phyloP scores from a whole-genome alignment of 2,888 invertebrate genomes.

The Melinaea marsaeus region DNA sequence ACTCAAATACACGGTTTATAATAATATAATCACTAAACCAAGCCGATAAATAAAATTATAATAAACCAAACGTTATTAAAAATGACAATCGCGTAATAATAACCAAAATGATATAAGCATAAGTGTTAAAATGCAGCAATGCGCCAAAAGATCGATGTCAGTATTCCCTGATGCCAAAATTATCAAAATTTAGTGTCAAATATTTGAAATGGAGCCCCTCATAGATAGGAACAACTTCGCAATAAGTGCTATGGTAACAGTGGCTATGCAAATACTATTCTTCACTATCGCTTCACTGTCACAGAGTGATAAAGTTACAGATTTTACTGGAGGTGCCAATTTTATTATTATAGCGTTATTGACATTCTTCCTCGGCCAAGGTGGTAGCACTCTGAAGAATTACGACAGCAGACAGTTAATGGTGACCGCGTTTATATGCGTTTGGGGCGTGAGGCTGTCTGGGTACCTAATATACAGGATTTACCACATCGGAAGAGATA shows the following conservation, averaged over 20 bases:
- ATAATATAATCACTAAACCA: conserved; percentile 23
- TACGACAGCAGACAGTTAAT: conserved; percentile 94
- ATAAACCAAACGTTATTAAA: conserved; percentile 26
- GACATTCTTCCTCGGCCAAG: conserved; percentile 91
- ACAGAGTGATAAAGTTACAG: conserved; percentile 93
- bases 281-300: conserved; percentile 91
- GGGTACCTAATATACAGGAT: conserved; percentile 94
- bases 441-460: conserved; percentile 92
- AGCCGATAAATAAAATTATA: conserved; percentile 36
- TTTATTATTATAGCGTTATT: conserved; percentile 92
- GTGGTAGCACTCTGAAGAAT: conserved; percentile 82
- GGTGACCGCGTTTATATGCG: conserved; percentile 91
- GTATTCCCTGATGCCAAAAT: conserved; percentile 55
- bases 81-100: conserved; percentile 22
- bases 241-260: conserved; percentile 90
- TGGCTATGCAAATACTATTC: conserved; percentile 91
- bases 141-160: conserved; percentile 55
- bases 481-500: conserved; percentile 92
- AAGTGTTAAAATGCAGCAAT: conserved; percentile 58
- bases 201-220: conserved; percentile 81
- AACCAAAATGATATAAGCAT: conserved; percentile 30
- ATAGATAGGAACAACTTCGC: conserved; percentile 91
- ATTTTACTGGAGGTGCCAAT: conserved; percentile 95
- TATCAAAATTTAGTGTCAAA: conserved; percentile 52
- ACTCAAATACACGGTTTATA: conserved; percentile 31